Evolutionary conservation across 2,888 invertebrate genomes (phyloP).

Genomic region (Teleogryllus oceanicus): DNA sequence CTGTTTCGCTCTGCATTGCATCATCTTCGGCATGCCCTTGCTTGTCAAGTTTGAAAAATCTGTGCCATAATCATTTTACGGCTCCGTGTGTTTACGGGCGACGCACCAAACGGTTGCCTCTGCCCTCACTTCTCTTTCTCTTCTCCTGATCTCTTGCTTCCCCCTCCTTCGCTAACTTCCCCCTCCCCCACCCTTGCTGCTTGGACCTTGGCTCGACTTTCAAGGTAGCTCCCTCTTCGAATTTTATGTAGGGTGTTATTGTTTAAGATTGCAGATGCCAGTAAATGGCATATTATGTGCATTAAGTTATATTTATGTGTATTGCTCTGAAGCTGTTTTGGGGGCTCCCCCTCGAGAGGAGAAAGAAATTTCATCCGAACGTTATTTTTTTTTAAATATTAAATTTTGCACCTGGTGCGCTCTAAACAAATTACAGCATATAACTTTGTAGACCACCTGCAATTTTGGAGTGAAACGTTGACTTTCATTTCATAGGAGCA

Average conservation of each 20-base stretch:
- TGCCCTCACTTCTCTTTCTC: too few species aligned
- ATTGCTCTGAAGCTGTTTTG: not conserved
- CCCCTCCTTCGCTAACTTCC: not conserved
- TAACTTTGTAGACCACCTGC: too few species aligned
- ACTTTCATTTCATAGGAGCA: too few species aligned
- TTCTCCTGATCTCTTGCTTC: not conserved
- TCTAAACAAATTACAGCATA: not conserved
- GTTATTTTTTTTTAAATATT: not conserved
- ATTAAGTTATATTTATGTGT: not conserved
- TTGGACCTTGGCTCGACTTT: not conserved
- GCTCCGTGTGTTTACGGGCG: not conserved
- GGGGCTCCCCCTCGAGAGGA: not conserved
- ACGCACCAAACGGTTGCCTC: not conserved
- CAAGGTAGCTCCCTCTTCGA: not conserved
- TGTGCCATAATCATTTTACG: not conserved
- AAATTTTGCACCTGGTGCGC: not conserved
- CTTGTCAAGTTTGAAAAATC: not conserved
- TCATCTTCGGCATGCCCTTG: not conserved
- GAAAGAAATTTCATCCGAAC: not conserved
- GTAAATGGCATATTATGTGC: not conserved
- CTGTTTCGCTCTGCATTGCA: not conserved
- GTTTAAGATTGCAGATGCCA: not conserved
- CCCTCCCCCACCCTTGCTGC: not conserved
- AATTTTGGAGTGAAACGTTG: too few species aligned
- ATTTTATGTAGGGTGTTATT: not conserved